A percentile compares a stretch with the other conserved stretches of the same genome.
Evolutionary conservation across 2,113 vertebrate species (phyloP).

Genomic region (Tachysurus fulvidraco): DNA sequence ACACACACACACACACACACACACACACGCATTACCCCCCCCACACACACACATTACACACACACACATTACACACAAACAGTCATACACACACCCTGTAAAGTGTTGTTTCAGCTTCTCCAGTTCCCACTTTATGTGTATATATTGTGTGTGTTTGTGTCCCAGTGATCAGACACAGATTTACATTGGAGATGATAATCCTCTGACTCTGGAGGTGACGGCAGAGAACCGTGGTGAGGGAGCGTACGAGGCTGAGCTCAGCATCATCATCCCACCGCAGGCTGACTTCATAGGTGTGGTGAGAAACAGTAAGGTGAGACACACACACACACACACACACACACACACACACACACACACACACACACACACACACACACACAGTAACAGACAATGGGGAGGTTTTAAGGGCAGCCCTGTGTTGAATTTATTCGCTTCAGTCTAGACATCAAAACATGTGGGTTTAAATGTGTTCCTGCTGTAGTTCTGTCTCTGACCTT

Average conservation of each 20-base stretch:
- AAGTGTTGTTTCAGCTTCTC: background rate
- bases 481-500: background rate
- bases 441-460: background rate
- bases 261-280: constrained; percentile 82
- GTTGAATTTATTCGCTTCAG: background rate
- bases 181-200: constrained; percentile 92
- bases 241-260: constrained; percentile 94
- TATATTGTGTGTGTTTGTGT: background rate
- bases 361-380: background rate
- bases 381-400: background rate
- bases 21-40: too few relatives aligned
- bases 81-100: background rate
- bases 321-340: background rate
- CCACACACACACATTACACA: too few relatives aligned
- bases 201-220: constrained; percentile 83
- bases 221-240: constrained; percentile 91
- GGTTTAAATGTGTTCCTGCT: background rate
- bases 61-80: too few relatives aligned
- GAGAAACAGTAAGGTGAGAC: constrained; percentile 84
- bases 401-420: background rate
- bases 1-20: too few relatives aligned
- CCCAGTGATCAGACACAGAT: constrained; percentile 88
- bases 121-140: background rate
- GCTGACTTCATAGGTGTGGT: constrained; percentile 92
- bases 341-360: background rate